A percentile compares a stretch with the other conserved stretches of the same genome.
These are phyloP conservation scores for Gnatocerus cornutus DNA, from an alignment of 2,888 invertebrate species.

Conservation along the genomic window DNA sequence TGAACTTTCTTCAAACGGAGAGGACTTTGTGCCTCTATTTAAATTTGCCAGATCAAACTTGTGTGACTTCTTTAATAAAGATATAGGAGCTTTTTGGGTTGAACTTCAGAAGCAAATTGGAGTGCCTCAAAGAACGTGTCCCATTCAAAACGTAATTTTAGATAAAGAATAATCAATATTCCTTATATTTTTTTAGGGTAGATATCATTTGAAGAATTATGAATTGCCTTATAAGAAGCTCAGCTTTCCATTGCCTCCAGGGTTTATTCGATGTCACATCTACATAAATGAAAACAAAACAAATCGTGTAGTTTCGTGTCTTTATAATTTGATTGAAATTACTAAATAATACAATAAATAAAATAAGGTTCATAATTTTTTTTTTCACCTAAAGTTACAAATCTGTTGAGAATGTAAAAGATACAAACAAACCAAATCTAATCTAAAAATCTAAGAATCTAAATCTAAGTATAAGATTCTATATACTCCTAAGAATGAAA, in stretches of 20 bases:
- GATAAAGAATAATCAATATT: too few relatives aligned
- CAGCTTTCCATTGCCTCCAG: conserved; percentile 1
- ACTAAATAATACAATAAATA: too few relatives aligned
- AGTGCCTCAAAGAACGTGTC: conserved; percentile 13
- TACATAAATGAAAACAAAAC: conserved; percentile 10
- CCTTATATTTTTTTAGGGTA: conserved; percentile 26
- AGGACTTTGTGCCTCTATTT: conserved; percentile 5
- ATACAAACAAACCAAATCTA: too few relatives aligned
- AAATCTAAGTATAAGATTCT: too few relatives aligned
- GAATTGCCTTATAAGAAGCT: conserved; percentile 20
- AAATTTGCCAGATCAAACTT: conserved; percentile 22
- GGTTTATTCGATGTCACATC: conserved; percentile 10
- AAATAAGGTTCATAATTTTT: too few relatives aligned
- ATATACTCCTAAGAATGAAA: too few relatives aligned
- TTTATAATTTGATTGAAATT: too few relatives aligned
- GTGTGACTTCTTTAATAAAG: conserved; percentile 37
- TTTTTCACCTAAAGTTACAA: too few relatives aligned
- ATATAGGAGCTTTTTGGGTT: conserved; percentile 40
- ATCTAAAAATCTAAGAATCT: too few relatives aligned
- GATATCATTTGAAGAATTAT: conserved; percentile 29
- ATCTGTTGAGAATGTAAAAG: too few relatives aligned
- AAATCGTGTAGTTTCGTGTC: conserved; percentile 9
- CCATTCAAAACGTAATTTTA: conserved; percentile 17
- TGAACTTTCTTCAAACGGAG: conserved; percentile 18
- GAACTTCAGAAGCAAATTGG: conserved; percentile 28